Evolutionary conservation across 1,140 invertebrate genomes (phyloP).

Genomic region (Apis dorsata): DNA sequence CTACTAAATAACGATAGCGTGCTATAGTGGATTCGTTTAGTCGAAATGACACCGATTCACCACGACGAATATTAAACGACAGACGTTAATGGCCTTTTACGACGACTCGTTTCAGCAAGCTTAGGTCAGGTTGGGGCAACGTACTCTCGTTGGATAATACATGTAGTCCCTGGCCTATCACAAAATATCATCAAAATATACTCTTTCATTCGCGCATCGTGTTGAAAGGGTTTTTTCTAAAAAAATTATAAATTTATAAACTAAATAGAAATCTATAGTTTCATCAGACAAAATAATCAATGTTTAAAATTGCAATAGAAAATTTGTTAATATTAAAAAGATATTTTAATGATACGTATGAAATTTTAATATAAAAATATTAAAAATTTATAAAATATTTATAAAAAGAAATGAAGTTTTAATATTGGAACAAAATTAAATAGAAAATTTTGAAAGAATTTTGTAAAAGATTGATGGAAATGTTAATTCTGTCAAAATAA

Average conservation of each 20-base stretch:
- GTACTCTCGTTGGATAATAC: conserved; percentile 22
- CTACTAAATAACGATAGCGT: neutral
- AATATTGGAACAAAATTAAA: too few species aligned
- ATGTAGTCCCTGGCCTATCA: neutral
- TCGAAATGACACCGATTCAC: conserved; percentile 39
- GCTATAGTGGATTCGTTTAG: conserved; percentile 20
- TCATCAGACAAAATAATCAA: neutral
- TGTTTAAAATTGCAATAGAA: too few species aligned
- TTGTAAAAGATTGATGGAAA: too few species aligned
- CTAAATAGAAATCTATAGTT: neutral
- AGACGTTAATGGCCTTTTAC: conserved; percentile 60
- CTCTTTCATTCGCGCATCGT: neutral
- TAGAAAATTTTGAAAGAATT: too few species aligned
- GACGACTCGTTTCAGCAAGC: conserved; percentile 33
- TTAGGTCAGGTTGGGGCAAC: conserved; percentile 46
- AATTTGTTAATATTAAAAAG: too few species aligned
- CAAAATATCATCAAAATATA: neutral
- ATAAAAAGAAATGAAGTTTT: too few species aligned
- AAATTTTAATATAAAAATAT: too few species aligned
- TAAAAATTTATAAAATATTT: too few species aligned
- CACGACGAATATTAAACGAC: conserved; percentile 46
- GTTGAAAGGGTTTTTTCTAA: neutral
- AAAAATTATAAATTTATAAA: neutral
- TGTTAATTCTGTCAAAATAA: too few species aligned
- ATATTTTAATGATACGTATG: too few species aligned